Percentiles rank a stretch among this genome's conserved stretches.
phyloP scores from a whole-genome alignment of 2,888 invertebrate genomes.

The Sesia bembeciformis region DNA sequence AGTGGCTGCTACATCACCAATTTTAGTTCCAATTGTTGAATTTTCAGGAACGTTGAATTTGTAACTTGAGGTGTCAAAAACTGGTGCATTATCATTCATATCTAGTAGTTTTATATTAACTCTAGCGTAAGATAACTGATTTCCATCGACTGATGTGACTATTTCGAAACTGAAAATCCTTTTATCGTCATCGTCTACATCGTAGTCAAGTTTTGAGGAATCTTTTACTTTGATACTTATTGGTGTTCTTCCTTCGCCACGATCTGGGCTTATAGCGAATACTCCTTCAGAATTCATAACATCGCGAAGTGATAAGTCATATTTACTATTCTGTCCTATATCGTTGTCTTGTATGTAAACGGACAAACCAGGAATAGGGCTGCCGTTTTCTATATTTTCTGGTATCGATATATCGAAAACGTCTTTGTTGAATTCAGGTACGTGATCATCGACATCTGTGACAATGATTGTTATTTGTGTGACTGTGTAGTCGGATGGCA shows the following conservation, averaged over 20 bases:
- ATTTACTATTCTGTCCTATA: conserved; percentile 82
- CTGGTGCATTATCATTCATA: conserved; percentile 86
- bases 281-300: conserved; percentile 73
- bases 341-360: conserved; percentile 84
- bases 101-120: conserved; percentile 80
- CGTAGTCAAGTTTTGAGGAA: conserved; percentile 80
- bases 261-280: conserved; percentile 78
- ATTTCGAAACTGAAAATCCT: conserved; percentile 80
- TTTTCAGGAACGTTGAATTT: conserved; percentile 80
- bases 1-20: conserved; percentile 78
- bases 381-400: conserved; percentile 82
- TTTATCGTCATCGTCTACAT: conserved; percentile 74
- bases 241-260: conserved; percentile 82
- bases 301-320: conserved; percentile 76
- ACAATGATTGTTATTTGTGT: conserved; percentile 84
- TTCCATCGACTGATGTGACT: conserved; percentile 70
- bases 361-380: conserved; percentile 81
- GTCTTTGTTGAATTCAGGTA: conserved; percentile 80
- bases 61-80: conserved; percentile 78
- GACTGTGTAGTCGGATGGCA: conserved; percentile 79
- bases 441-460: conserved; percentile 85
- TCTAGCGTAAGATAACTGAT: conserved; percentile 74
- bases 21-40: conserved; percentile 72
- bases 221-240: conserved; percentile 82
- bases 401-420: conserved; percentile 81